These are phyloP conservation scores for Gymnogyps californianus DNA, from an alignment of 2,113 vertebrate genomes.

Conservation along the genomic window DNA sequence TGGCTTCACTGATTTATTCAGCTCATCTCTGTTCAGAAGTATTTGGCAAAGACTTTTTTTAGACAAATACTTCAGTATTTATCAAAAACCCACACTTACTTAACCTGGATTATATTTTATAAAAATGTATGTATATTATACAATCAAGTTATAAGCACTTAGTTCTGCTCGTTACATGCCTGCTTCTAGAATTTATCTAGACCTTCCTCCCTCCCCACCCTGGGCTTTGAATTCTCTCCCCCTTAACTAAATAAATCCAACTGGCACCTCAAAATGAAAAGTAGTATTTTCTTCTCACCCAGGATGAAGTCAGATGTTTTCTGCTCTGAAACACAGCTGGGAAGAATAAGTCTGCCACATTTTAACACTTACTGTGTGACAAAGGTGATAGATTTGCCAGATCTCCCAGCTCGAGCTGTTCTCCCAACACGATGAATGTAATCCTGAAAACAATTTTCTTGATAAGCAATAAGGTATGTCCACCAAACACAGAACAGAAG, in stretches of 20 bases:
- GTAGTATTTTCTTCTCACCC: neutral
- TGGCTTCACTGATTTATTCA: neutral
- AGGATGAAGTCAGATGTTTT: neutral
- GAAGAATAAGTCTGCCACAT: neutral
- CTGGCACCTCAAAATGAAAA: neutral
- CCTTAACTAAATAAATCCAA: neutral
- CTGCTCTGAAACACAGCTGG: neutral
- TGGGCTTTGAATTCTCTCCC: neutral
- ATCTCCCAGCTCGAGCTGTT: constrained; percentile 92
- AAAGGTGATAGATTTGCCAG: constrained; percentile 96
- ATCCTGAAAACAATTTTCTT: constrained; percentile 78
- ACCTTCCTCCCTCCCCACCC: neutral
- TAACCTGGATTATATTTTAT: neutral
- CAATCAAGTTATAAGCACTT: neutral
- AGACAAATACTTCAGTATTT: neutral
- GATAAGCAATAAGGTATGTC: neutral
- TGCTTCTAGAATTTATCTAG: neutral
- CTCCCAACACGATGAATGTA: constrained; percentile 97
- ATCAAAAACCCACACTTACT: neutral
- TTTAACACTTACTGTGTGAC: constrained; percentile 89
- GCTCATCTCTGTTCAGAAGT: neutral
- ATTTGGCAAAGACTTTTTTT: neutral
- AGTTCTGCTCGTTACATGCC: neutral
- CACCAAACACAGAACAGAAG: neutral
- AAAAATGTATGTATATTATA: neutral